Conservation (phyloP, 2,888 invertebrate species). For the Drosophila buzzatii region DNA sequence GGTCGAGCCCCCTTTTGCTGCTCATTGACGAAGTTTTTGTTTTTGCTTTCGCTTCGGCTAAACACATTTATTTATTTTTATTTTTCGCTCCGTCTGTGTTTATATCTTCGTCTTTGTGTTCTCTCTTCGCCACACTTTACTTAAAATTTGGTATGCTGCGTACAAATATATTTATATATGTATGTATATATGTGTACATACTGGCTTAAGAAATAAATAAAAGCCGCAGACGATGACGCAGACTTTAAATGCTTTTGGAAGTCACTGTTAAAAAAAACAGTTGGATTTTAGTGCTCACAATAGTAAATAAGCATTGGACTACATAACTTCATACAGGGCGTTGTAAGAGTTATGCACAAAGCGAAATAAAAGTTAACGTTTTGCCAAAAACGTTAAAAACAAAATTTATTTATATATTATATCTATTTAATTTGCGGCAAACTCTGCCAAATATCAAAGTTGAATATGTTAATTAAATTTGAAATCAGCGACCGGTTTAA, state of each 20-base stretch:
- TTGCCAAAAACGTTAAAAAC: neutral
- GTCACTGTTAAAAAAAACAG: conserved; percentile 4
- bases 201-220: conserved; percentile 30
- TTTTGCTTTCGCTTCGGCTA: conserved; percentile 20
- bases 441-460: conserved; percentile 71
- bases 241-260: conserved; percentile 5
- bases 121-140: neutral
- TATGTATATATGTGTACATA: neutral
- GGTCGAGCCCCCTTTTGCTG: conserved; percentile 67
- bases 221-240: conserved; percentile 36
- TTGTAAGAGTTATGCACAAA: neutral
- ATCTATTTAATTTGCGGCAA: conserved; percentile 27
- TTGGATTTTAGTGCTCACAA: conserved; percentile 7
- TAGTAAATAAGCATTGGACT: neutral
- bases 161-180: neutral
- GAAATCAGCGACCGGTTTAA: conserved; percentile 49
- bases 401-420: neutral
- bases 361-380: neutral
- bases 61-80: conserved; percentile 6
- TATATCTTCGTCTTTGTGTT: neutral
- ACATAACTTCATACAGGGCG: conserved; percentile 12
- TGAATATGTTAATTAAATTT: conserved; percentile 56
- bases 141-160: neutral
- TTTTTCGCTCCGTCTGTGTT: conserved; percentile 12
- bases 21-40: conserved; percentile 26